A percentile compares a stretch with the other conserved stretches of the same genome.
phyloP scores from a whole-genome alignment of 2,888 invertebrate species.

The Mylabris sibirica region DNA sequence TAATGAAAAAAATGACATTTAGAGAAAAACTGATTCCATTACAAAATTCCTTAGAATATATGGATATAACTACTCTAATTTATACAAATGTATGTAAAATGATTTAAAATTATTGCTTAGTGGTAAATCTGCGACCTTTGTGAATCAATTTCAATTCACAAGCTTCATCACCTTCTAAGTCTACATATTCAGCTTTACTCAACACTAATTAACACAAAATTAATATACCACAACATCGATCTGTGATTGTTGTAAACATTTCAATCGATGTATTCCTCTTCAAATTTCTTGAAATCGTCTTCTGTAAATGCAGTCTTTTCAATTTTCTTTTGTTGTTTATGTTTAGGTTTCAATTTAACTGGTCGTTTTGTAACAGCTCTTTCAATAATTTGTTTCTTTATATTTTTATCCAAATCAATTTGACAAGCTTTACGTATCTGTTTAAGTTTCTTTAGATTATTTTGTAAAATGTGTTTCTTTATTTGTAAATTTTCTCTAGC shows the following conservation, averaged over 20 bases:
- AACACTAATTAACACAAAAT: too few relatives aligned
- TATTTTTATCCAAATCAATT: conserved; percentile 51
- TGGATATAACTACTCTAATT: too few relatives aligned
- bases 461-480: conserved; percentile 52
- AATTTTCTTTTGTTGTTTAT: conserved; percentile 60
- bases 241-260: conserved; percentile 46
- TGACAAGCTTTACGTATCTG: conserved; percentile 50
- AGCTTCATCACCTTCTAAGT: too few relatives aligned
- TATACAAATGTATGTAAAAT: too few relatives aligned
- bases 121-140: too few relatives aligned
- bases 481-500: conserved; percentile 50
- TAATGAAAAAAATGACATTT: too few relatives aligned
- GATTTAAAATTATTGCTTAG: too few relatives aligned
- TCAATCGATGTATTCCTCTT: conserved; percentile 69
- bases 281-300: conserved; percentile 73
- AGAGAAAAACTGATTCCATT: too few relatives aligned
- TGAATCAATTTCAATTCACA: too few relatives aligned
- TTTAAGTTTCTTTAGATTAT: conserved; percentile 55
- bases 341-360: conserved; percentile 56
- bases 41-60: too few relatives aligned
- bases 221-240: conserved; percentile 45
- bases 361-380: conserved; percentile 65
- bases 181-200: too few relatives aligned
- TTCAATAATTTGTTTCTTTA: conserved; percentile 61
- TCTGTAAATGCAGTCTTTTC: conserved; percentile 73